Base-by-base conservation (phyloP, 2,113 vertebrate species). In the Pterocles burchelli region DNA sequence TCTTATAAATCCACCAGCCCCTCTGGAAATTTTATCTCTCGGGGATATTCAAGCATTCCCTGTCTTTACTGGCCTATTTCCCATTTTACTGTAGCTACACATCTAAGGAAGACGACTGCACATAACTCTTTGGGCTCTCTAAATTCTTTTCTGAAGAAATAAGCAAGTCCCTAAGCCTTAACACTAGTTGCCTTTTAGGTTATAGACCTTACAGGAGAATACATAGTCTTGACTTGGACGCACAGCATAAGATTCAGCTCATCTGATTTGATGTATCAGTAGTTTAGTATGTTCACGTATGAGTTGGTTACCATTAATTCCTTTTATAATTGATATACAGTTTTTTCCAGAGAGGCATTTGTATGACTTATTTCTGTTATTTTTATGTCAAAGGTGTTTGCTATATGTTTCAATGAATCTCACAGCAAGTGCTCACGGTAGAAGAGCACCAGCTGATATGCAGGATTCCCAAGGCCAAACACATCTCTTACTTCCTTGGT, bases 361-460 rank as follows among this genome's bases (percentile, higher is more conserved):
- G 9, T 24, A 1, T 8, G 17, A 6, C 1, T 51, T 10, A 20
- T 25, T 73, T 48, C 49, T 48, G 22, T 51, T 70, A 31, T 8
- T 84, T 54, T 17, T 7, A 9, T 29, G 7, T 31, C 38, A 46
- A 22, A 66, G 45, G 10, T 13, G 14, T 46, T 41, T 65, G 29
- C 54, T 77, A 7, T 22, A 6, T 36, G 21, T 51, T 85, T 11
- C 10, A 2, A 41, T 9, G 41, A 79, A 51, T 36, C n/a, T 8
- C 36, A 29, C 46, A 68, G 13, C 3, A 26, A 11, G 22, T 7
- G 46, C 55, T 63, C 9, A 6, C 5, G 1, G 24, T 1, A 33
- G 63, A 59, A 13, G 3, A 78, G 26, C 25, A 52, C 1, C 0
- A 55, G 14, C 20, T 1, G 2, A 7, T 15, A 9, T 2, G 2